These are phyloP conservation scores for Nesoenas mayeri DNA, from an alignment of 2,113 vertebrate genomes.

Conservation along the genomic window DNA sequence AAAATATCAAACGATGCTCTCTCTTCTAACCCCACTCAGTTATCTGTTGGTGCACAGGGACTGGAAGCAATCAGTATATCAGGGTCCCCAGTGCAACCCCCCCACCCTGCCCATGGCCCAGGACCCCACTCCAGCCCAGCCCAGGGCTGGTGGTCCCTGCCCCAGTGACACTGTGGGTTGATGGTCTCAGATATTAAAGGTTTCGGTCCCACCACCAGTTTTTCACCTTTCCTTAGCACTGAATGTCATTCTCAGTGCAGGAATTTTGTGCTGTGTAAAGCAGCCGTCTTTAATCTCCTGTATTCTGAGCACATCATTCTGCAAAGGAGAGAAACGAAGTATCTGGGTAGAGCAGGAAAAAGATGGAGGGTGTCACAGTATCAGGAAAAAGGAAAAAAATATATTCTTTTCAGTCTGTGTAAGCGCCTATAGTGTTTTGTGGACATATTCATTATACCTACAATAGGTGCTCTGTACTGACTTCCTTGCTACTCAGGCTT, in stretches of 20 bases:
- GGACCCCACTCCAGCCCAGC: no score
- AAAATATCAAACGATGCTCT: neutral
- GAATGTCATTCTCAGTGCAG: neutral
- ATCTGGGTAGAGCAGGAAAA: neutral
- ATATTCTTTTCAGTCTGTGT: neutral
- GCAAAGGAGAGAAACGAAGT: neutral
- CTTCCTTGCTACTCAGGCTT: neutral
- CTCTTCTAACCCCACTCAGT: neutral
- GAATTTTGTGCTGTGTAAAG: neutral
- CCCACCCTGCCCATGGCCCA: no score
- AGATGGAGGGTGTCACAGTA: neutral
- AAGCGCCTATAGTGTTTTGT: neutral
- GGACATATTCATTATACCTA: neutral
- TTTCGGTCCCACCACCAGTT: neutral
- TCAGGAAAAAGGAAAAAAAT: neutral
- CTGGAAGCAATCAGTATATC: neutral
- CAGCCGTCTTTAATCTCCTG: neutral
- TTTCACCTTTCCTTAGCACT: neutral
- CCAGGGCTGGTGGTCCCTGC: neutral
- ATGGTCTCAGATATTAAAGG: neutral
- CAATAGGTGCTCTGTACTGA: neutral
- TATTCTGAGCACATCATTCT: neutral
- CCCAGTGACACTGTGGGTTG: fast-evolving
- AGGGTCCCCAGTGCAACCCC: neutral
- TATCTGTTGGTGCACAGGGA: neutral